Evolutionary conservation across 2,888 invertebrate genomes (phyloP), one percentile per base, ranked within the genome.

Genomic region (Chymomyza fuscimana): DNA sequence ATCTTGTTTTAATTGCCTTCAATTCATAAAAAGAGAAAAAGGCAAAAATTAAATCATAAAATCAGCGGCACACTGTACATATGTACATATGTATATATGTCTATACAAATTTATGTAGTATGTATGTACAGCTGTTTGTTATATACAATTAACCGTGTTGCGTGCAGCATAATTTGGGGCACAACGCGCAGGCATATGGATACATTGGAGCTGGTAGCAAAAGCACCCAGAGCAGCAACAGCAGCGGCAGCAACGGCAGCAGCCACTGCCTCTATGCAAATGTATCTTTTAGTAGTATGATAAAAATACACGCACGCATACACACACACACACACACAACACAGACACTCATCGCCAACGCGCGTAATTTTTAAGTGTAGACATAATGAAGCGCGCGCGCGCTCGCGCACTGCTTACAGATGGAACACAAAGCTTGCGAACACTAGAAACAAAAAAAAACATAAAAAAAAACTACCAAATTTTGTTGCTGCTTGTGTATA

Each of bases 221-320:
- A 46, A 36, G 36, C 36, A 36, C 36, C 36, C 36, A 9, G 36
- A 36, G 52, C 54, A 16, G 54, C 16, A 16, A 4, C 16, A 6
- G 52, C 10, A 52, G 10, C 6, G 2, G 52, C 6, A 52, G 52
- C 52, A 52, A 9, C 16, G 9, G 54, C 0, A 52, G 52, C 52
- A 16, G 19, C 54, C 54, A 54, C 22, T 54, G 54, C 32, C 32
- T 6, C 54, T 54, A 54, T 54, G 54, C 54, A 54, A 54, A 54
- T 54, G 40, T 46, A 46, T 16, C 61, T 32, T 32, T 32, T 32
- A 25, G 50, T 54, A 65, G 32, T 72, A 65, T 61, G 62, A 67
- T 60, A 70, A 65, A 46, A 46, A 73, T 72, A 74, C 77, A 70
- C 70, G 69, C 69, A 40, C 19, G 5, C 58, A 29, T 5, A 25